These are phyloP conservation scores for Catocala sponsa DNA, from an alignment of 2,888 invertebrate genomes.

Conservation along the genomic window DNA sequence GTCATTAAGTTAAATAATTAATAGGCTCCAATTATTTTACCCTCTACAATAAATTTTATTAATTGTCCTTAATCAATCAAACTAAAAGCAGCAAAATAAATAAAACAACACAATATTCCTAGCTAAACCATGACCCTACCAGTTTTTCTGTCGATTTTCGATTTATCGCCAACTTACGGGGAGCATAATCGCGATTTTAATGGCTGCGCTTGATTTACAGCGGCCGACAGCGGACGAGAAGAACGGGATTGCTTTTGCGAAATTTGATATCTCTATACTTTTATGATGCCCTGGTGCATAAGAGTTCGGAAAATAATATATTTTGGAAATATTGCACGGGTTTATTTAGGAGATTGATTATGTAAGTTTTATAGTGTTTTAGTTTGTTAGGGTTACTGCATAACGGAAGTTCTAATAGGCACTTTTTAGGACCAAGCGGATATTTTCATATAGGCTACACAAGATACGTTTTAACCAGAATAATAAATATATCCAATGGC, in stretches of 20 bases:
- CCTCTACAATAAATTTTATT: too few species aligned
- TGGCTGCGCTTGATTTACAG: conserved; percentile 80
- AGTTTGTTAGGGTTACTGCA: background rate
- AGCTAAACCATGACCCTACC: conserved; percentile 49
- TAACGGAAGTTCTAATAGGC: background rate
- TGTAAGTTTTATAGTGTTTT: background rate
- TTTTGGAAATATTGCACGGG: conserved; percentile 24
- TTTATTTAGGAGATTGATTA: conserved; percentile 18
- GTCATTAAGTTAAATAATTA: too few species aligned
- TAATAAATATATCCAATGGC: too few species aligned
- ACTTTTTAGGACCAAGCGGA: too few species aligned
- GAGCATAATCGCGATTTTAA: conserved; percentile 87
- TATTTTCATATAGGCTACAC: too few species aligned
- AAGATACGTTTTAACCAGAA: too few species aligned
- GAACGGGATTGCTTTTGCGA: conserved; percentile 79
- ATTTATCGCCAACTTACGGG: conserved; percentile 85
- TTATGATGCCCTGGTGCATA: conserved; percentile 78
- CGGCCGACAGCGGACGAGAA: conserved; percentile 68
- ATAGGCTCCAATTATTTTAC: too few species aligned
- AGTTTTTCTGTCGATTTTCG: conserved; percentile 74
- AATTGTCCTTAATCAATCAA: too few species aligned
- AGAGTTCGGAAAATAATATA: conserved; percentile 52
- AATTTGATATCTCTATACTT: conserved; percentile 86
- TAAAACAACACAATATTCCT: conserved; percentile 2
- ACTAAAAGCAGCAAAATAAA: too few species aligned